phyloP scores from a whole-genome alignment of 2,888 invertebrate species.

The Phytoseiulus persimilis region DNA sequence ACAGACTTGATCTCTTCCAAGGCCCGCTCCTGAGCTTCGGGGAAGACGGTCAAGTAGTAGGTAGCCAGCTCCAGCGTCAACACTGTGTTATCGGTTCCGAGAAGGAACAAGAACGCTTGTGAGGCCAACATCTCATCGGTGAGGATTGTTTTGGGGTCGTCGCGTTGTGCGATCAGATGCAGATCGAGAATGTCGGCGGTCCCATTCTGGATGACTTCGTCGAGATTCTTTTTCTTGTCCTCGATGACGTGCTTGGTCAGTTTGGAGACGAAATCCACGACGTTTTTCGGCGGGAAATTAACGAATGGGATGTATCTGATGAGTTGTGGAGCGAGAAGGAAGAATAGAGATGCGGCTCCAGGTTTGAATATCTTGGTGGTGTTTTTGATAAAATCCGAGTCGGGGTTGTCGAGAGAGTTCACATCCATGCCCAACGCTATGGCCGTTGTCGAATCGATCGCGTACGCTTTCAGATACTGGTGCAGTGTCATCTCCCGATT shows the following conservation, averaged over 20 bases:
- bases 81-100: slow-evolving; percentile 55
- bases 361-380: neutral
- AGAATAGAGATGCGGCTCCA: neutral
- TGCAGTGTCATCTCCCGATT: neutral
- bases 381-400: neutral
- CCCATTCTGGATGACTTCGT: neutral
- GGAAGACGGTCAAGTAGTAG: slow-evolving; percentile 52
- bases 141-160: slow-evolving; percentile 41
- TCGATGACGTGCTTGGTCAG: neutral
- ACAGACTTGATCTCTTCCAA: slow-evolving; percentile 49
- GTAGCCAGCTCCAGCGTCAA: slow-evolving; percentile 52
- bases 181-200: slow-evolving; percentile 15
- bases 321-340: neutral
- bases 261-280: neutral
- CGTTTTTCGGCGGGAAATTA: neutral
- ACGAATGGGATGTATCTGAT: neutral
- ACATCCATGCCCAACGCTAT: neutral
- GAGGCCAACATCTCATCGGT: slow-evolving; percentile 50
- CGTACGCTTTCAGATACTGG: neutral
- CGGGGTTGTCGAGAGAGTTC: neutral
- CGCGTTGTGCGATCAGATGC: slow-evolving; percentile 11
- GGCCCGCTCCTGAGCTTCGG: slow-evolving; percentile 51
- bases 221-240: neutral
- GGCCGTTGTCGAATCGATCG: neutral
- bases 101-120: slow-evolving; percentile 52